Percentiles rank a stretch among this genome's conserved stretches.
phyloP scores from a whole-genome alignment of 2,113 vertebrate genomes.

The Willisornis vidua region DNA sequence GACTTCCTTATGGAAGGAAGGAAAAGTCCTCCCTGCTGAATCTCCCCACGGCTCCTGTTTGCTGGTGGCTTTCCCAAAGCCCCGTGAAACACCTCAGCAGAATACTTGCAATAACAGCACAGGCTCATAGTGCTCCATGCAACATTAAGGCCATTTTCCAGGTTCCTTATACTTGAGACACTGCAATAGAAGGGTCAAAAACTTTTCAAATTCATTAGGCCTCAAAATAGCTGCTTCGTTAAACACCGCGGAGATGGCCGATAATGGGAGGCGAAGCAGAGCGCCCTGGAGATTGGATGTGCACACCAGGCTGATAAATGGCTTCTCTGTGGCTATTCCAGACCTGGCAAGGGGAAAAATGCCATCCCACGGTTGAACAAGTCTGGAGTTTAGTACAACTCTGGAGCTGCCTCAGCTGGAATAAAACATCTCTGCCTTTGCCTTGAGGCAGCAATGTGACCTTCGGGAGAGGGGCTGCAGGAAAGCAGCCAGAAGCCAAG shows the following conservation, averaged over 20 bases:
- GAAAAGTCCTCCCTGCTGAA: neutral
- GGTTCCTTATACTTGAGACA: neutral
- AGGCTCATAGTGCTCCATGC: neutral
- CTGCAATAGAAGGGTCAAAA: slow-evolving; percentile 24
- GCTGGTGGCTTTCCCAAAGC: neutral
- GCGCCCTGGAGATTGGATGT: slow-evolving; percentile 20
- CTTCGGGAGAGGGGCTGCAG: neutral
- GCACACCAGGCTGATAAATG: neutral
- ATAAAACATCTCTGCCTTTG: neutral
- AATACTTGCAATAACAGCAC: neutral
- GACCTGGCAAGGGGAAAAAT: slow-evolving; percentile 1
- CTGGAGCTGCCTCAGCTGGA: neutral
- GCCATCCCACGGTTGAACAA: slow-evolving; percentile 4
- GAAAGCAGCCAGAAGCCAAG: neutral
- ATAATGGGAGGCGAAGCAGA: slow-evolving; percentile 1
- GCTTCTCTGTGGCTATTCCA: slow-evolving; percentile 12
- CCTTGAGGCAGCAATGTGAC: neutral
- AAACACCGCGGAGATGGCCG: neutral
- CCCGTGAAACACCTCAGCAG: neutral
- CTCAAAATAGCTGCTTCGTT: neutral
- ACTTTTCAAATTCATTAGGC: neutral
- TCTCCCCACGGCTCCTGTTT: neutral
- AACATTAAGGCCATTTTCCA: slow-evolving; percentile 20
- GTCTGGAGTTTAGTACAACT: neutral
- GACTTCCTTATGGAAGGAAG: neutral